Percentiles rank a stretch among this genome's conserved stretches.
Conservation (phyloP, 2,113 vertebrate genomes). For the Willisornis vidua region DNA sequence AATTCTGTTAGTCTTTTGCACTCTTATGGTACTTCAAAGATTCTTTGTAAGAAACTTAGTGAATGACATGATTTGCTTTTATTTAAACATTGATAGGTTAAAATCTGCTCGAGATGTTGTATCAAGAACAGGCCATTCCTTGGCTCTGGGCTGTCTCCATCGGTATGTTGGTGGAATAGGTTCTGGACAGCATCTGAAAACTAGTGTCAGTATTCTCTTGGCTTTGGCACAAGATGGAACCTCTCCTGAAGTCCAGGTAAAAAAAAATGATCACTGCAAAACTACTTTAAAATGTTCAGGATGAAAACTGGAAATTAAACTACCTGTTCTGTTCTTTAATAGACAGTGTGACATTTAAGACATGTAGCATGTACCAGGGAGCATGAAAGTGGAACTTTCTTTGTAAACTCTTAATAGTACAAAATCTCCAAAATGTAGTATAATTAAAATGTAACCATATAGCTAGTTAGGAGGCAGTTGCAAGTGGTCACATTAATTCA, state of each 20-base stretch:
- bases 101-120: constrained; percentile 98
- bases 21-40: neutral
- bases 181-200: constrained; percentile 98
- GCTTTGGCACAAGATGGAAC: constrained; percentile 96
- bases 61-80: neutral
- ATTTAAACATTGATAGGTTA: constrained; percentile 76
- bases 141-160: constrained; percentile 96
- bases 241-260: constrained; percentile 97
- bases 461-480: neutral
- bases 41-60: neutral
- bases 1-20: neutral
- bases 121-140: constrained; percentile 94
- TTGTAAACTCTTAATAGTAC: neutral
- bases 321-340: neutral
- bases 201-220: constrained; percentile 96
- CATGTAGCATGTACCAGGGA: neutral
- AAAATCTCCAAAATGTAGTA: neutral
- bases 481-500: neutral
- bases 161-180: constrained; percentile 98
- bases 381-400: neutral
- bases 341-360: neutral
- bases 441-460: neutral
- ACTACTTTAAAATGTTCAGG: neutral
- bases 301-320: neutral
- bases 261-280: neutral